Conservation (phyloP, 2,888 invertebrate genomes). For the Diploptera punctata region DNA sequence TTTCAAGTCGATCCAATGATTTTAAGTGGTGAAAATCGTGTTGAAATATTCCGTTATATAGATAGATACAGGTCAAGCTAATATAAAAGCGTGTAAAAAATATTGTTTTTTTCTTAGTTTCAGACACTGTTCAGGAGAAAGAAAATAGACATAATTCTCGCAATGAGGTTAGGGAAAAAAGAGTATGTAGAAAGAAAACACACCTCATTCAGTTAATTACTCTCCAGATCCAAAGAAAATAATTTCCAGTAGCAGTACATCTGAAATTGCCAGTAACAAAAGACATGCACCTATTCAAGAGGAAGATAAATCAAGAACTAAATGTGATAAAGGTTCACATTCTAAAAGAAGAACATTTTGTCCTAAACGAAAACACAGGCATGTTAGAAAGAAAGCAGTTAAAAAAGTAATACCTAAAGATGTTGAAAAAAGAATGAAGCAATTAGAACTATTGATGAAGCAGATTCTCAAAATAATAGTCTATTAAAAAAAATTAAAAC, state of each 20-base stretch:
- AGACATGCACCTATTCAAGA: not conserved
- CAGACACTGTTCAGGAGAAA: constrained; percentile 25
- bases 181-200: not conserved
- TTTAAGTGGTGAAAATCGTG: too few relatives aligned
- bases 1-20: too few relatives aligned
- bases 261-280: not conserved
- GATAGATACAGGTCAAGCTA: too few relatives aligned
- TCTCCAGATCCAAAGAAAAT: not conserved
- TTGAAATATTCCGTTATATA: too few relatives aligned
- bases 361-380: constrained; percentile 9
- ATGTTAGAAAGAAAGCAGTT: not conserved
- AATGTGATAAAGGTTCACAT: constrained; percentile 9
- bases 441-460: not conserved
- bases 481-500: not conserved
- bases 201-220: not conserved
- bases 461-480: too few relatives aligned
- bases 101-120: not conserved
- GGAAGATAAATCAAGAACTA: not conserved
- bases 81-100: too few relatives aligned
- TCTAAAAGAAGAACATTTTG: not conserved
- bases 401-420: not conserved
- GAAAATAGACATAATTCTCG: constrained; percentile 13
- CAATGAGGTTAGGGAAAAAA: not conserved
- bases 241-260: not conserved
- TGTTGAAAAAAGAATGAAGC: not conserved